Percentiles rank a stretch among this genome's conserved stretches.
These are phyloP conservation scores for Labrus mixtus DNA, from an alignment of 2,113 vertebrate genomes.

Conservation along the genomic window DNA sequence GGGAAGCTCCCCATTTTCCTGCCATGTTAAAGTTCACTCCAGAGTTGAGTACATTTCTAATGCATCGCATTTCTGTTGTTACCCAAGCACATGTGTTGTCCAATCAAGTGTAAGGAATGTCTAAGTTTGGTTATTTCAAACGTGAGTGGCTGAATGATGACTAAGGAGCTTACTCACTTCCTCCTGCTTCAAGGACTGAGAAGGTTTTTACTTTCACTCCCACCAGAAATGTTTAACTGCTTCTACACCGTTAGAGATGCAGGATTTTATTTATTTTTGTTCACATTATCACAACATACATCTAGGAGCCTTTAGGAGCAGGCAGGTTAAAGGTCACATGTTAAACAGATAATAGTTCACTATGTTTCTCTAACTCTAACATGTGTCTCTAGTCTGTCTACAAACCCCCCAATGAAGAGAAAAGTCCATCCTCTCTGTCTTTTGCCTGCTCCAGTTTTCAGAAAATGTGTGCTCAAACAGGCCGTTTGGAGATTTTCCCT, in stretches of 20 bases:
- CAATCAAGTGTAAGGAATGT: background rate
- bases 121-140: background rate
- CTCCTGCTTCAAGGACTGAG: background rate
- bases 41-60: background rate
- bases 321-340: too few species aligned
- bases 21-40: background rate
- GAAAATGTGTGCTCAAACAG: too few species aligned
- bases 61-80: background rate
- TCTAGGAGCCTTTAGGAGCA: too few species aligned
- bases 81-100: background rate
- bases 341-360: too few species aligned
- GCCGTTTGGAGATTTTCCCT: too few species aligned
- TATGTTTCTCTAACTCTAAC: too few species aligned
- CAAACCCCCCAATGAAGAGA: too few species aligned
- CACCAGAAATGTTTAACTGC: background rate
- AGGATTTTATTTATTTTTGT: background rate
- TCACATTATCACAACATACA: background rate
- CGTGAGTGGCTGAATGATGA: conserved; percentile 15
- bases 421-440: too few species aligned
- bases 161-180: conserved; percentile 21
- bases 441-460: too few species aligned
- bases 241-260: background rate
- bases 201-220: conserved; percentile 3
- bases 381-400: too few species aligned
- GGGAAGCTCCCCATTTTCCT: too few species aligned